A percentile compares a stretch with the other conserved stretches of the same genome.
Conservation (phyloP, 2,888 invertebrate species). For the Tillus elongatus region DNA sequence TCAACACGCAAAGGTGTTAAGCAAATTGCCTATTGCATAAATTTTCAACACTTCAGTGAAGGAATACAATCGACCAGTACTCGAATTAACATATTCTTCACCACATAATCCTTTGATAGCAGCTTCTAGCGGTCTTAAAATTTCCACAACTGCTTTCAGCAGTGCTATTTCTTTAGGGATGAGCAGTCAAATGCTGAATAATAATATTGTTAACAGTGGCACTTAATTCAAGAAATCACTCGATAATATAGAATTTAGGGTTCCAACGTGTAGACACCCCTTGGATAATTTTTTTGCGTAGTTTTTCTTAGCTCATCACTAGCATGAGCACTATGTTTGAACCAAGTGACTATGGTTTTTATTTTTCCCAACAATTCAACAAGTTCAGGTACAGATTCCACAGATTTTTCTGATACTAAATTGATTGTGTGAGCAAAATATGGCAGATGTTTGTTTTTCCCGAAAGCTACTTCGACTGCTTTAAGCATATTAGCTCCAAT, state of each 20-base stretch:
- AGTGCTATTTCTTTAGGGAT: conserved; percentile 21
- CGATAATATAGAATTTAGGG: conserved; percentile 25
- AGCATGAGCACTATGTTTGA: conserved; percentile 27
- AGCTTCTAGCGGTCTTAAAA: conserved; percentile 26
- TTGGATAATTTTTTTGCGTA: conserved; percentile 23
- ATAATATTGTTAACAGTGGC: conserved; percentile 25
- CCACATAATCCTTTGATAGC: conserved; percentile 30
- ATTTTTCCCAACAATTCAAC: conserved; percentile 15
- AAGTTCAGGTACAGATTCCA: conserved; percentile 1
- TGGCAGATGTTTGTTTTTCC: conserved; percentile 19
- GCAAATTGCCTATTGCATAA: no score
- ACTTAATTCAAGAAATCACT: conserved; percentile 26
- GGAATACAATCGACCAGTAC: no score
- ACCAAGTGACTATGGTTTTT: conserved; percentile 27
- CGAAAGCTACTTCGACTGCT: conserved; percentile 29
- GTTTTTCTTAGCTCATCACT: conserved; percentile 19
- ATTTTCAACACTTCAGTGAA: no score
- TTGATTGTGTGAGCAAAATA: conserved; percentile 1
- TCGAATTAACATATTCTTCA: conserved; percentile 13
- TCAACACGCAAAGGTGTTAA: no score
- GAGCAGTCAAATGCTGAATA: conserved; percentile 24
- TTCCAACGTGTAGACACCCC: conserved; percentile 27
- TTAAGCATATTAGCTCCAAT: conserved; percentile 25
- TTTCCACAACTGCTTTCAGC: conserved; percentile 6
- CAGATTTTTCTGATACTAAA: conserved; percentile 2